Conservation (phyloP, 1,140 invertebrate genomes). For the Scylla paramamosain region DNA sequence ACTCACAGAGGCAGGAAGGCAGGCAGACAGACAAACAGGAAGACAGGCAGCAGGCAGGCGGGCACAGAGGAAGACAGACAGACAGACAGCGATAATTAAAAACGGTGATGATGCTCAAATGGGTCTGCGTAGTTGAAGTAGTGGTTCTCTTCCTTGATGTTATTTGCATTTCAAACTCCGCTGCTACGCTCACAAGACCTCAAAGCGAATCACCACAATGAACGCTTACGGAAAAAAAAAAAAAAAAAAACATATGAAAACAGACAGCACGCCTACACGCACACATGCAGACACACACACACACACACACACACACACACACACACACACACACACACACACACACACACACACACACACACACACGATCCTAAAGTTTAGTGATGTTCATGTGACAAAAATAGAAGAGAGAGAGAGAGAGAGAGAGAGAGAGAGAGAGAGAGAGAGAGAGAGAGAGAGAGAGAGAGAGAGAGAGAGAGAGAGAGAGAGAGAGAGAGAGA, state of each 20-base stretch:
- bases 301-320: background rate
- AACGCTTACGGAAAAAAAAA: no score
- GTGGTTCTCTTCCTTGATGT: no score
- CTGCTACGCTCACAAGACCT: no score
- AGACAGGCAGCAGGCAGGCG: background rate
- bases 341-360: slow-evolving; percentile 22
- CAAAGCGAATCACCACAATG: no score
- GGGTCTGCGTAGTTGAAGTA: no score
- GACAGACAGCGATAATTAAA: background rate
- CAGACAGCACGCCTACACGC: background rate
- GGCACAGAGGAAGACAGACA: background rate
- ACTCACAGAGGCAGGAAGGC: background rate
- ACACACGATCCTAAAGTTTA: background rate
- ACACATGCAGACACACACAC: background rate
- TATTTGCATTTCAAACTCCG: no score
- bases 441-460: background rate
- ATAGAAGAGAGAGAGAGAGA: background rate
- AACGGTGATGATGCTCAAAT: no score
- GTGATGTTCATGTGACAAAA: background rate
- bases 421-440: background rate
- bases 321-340: background rate
- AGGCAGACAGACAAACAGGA: background rate
- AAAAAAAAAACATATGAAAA: no score
- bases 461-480: background rate
- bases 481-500: background rate